phyloP scores from a whole-genome alignment of 2,113 vertebrate genomes.

The Cygnus atratus region DNA sequence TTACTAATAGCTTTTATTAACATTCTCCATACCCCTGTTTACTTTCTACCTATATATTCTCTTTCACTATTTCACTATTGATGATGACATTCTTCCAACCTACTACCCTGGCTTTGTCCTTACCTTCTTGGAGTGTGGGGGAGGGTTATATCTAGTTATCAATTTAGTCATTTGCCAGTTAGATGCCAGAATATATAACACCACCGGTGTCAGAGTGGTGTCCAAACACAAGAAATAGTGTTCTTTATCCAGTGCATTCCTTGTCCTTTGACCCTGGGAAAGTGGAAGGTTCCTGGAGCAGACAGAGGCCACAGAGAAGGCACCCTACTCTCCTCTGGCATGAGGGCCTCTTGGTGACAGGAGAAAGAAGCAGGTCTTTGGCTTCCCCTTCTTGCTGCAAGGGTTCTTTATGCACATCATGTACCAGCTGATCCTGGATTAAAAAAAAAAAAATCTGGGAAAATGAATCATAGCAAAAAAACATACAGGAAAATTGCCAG shows the following conservation, averaged over 20 bases:
- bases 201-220: background rate
- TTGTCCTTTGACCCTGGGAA: background rate
- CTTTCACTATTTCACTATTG: background rate
- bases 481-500: background rate
- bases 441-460: background rate
- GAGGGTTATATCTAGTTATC: background rate
- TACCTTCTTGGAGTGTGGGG: background rate
- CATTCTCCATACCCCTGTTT: background rate
- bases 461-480: background rate
- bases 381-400: background rate
- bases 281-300: background rate
- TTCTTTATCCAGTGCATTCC: background rate
- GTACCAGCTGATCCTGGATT: background rate
- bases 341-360: too few relatives aligned
- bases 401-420: background rate
- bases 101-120: background rate
- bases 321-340: background rate
- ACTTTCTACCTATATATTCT: background rate
- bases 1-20: background rate
- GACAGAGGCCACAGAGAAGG: background rate
- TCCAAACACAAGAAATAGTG: background rate
- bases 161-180: background rate
- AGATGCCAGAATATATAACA: background rate
- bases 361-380: background rate
- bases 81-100: background rate